These are phyloP conservation scores for Salticus scenicus DNA, from an alignment of 2,888 invertebrate genomes.

Conservation along the genomic window DNA sequence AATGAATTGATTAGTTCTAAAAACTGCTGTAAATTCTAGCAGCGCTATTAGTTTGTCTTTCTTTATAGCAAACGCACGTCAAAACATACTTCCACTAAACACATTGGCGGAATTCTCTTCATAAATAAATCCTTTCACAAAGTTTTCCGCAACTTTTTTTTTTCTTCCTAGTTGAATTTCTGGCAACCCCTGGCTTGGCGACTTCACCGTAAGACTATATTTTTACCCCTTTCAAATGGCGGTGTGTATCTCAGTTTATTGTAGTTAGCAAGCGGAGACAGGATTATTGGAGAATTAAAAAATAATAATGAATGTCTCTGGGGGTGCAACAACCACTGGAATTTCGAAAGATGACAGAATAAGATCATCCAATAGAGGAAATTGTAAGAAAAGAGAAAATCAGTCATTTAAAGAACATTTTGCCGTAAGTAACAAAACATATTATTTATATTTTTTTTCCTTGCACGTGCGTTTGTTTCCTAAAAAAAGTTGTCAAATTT, in stretches of 20 bases:
- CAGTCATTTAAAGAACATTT: constrained; percentile 37
- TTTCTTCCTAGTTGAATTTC: neutral
- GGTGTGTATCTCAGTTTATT: neutral
- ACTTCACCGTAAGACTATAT: neutral
- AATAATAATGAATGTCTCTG: constrained; percentile 50
- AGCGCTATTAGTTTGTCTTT: too few relatives aligned
- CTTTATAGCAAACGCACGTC: too few relatives aligned
- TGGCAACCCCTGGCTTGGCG: constrained; percentile 1
- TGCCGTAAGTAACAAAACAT: constrained; percentile 33
- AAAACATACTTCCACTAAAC: too few relatives aligned
- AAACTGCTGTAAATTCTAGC: too few relatives aligned
- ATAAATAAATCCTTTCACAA: neutral
- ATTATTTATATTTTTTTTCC: constrained; percentile 1
- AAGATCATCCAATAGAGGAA: neutral
- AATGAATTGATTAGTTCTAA: too few relatives aligned
- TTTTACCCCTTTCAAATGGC: constrained; percentile 11
- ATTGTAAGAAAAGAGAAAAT: constrained; percentile 18
- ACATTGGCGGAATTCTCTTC: neutral
- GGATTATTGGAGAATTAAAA: neutral
- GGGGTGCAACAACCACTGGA: constrained; percentile 47
- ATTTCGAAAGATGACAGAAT: constrained; percentile 14
- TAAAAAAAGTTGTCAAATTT: neutral
- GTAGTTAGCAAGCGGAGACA: neutral
- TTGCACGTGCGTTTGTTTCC: neutral
- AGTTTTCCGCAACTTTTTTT: neutral